Conservation (phyloP, 2,888 invertebrate genomes). For the Torymus tubicola region DNA sequence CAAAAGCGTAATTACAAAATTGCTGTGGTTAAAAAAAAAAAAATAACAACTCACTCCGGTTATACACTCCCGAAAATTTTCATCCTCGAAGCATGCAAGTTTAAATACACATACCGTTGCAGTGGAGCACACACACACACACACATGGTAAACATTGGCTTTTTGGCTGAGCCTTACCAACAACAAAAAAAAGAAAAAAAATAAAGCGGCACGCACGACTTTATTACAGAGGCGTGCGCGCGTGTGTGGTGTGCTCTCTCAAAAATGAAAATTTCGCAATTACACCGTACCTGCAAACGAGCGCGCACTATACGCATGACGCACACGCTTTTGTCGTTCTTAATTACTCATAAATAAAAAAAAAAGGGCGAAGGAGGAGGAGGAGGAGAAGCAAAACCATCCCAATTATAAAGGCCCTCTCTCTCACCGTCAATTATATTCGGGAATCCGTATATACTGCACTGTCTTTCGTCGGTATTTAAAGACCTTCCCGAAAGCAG, state of each 20-base stretch:
- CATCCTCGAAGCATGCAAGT: not conserved
- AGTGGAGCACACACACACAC: too few species aligned
- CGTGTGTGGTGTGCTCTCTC: not conserved
- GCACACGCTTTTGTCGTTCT: constrained; percentile 13
- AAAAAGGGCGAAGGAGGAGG: not conserved
- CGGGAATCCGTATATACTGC: not conserved
- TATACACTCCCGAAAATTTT: not conserved
- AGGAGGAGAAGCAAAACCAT: not conserved
- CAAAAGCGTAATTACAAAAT: too few species aligned
- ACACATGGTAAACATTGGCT: too few species aligned
- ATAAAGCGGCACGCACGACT: not conserved
- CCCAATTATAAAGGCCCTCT: constrained; percentile 17
- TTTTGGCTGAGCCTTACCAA: too few species aligned
- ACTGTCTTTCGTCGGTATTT: not conserved
- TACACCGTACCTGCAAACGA: constrained; percentile 14
- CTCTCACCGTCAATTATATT: constrained; percentile 16
- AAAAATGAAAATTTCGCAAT: constrained; percentile 22
- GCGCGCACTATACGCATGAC: not conserved
- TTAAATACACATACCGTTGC: not conserved
- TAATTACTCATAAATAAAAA: constrained; percentile 20
- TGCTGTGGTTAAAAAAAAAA: too few species aligned
- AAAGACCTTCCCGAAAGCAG: not conserved
- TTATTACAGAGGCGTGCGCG: not conserved
- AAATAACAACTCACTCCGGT: constrained; percentile 5
- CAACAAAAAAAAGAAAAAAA: too few species aligned